A percentile compares a stretch with the other conserved stretches of the same genome.
Evolutionary conservation across 2,888 invertebrate species (phyloP).

Genomic region (Melanophora roralis): DNA sequence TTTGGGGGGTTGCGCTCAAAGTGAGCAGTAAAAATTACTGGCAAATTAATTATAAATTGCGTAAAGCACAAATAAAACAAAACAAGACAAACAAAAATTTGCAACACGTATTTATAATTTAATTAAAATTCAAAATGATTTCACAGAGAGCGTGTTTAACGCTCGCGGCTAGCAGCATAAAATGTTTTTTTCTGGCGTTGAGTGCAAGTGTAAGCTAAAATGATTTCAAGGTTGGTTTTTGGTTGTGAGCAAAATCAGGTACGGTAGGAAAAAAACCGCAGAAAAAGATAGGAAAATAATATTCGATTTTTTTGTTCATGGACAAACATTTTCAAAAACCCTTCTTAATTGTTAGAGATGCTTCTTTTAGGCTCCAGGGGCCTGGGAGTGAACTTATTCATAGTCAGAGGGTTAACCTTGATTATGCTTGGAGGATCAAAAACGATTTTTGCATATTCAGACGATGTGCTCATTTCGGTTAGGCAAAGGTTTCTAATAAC

Average conservation of each 20-base stretch:
- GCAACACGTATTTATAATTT: slow-evolving; percentile 50
- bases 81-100: slow-evolving; percentile 18
- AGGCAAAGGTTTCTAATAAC: too few species aligned
- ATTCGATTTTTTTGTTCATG: too few species aligned
- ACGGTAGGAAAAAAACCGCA: not conserved
- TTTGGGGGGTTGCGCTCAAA: slow-evolving; percentile 1
- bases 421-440: too few species aligned
- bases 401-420: too few species aligned
- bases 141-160: slow-evolving; percentile 33
- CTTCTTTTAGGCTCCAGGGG: too few species aligned
- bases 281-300: too few species aligned
- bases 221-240: slow-evolving; percentile 12
- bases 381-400: too few species aligned
- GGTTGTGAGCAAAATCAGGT: not conserved
- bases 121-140: slow-evolving; percentile 48
- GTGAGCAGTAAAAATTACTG: slow-evolving; percentile 48
- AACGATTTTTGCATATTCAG: too few species aligned
- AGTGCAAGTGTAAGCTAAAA: not conserved
- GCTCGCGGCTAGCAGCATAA: not conserved
- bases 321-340: too few species aligned
- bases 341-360: too few species aligned
- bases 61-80: not conserved
- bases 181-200: not conserved
- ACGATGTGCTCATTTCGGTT: too few species aligned
- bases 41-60: slow-evolving; percentile 52